phyloP scores from a whole-genome alignment of 2,797 vertebrate genomes.

The Acanthurus tractus region DNA sequence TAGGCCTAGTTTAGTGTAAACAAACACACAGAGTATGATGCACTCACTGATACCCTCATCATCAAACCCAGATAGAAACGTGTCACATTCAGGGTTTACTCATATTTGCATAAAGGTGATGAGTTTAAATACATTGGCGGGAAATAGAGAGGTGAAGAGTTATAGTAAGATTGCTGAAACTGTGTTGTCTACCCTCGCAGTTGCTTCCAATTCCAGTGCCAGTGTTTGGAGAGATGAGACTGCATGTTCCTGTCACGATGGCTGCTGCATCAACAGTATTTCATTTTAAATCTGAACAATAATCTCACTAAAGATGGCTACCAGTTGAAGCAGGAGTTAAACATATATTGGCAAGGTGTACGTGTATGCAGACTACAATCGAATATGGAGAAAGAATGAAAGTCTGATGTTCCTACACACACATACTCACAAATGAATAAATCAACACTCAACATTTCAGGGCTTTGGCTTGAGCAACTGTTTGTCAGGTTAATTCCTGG shows the following conservation, averaged over 20 bases:
- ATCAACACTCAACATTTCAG: constrained; percentile 10
- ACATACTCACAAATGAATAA: constrained; percentile 16
- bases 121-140: constrained; percentile 37
- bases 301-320: neutral
- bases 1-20: constrained; percentile 81
- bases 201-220: constrained; percentile 16
- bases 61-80: constrained; percentile 59
- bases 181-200: constrained; percentile 24
- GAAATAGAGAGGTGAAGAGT: constrained; percentile 23
- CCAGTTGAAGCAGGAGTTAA: constrained; percentile 3
- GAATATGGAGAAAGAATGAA: neutral
- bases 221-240: constrained; percentile 18
- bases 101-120: constrained; percentile 63
- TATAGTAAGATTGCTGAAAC: constrained; percentile 27
- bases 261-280: neutral
- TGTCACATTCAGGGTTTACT: constrained; percentile 48
- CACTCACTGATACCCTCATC: constrained; percentile 38
- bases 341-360: neutral
- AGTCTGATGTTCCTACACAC: constrained; percentile 6
- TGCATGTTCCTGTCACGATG: constrained; percentile 3
- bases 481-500: constrained; percentile 21
- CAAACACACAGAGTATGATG: constrained; percentile 74
- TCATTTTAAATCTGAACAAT: constrained; percentile 10
- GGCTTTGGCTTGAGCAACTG: constrained; percentile 6
- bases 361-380: neutral